Percentiles rank a stretch among this genome's conserved stretches.
Conservation (phyloP, 2,113 vertebrate genomes). For the Amblyopsis rosae region DNA sequence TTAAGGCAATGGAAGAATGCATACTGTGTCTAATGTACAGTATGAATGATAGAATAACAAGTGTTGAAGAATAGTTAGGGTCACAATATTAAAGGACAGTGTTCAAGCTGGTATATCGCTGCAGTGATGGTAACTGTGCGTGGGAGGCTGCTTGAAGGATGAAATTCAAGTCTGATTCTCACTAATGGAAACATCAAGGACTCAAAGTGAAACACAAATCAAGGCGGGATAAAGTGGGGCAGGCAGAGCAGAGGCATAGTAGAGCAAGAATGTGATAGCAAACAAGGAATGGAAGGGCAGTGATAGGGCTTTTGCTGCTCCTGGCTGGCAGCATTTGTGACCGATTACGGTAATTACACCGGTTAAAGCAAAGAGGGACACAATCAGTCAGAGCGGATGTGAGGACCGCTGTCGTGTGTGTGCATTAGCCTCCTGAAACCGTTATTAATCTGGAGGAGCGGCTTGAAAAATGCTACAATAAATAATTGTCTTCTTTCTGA, state of each 20-base stretch:
- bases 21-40: too few relatives aligned
- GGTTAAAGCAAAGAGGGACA: conserved; percentile 23
- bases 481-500: conserved; percentile 40
- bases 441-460: conserved; percentile 50
- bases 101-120: conserved; percentile 25
- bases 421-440: conserved; percentile 56
- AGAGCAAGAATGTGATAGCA: conserved; percentile 1
- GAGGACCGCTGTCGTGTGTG: conserved; percentile 25
- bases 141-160: conserved; percentile 18
- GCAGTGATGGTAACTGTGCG: conserved; percentile 25
- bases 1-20: neutral
- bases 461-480: conserved; percentile 47
- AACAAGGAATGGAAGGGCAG: conserved; percentile 8
- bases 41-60: neutral
- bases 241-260: neutral
- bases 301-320: conserved; percentile 38
- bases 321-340: conserved; percentile 38
- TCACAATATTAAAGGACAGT: conserved; percentile 23
- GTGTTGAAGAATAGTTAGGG: conserved; percentile 39
- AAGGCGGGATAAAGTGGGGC: conserved; percentile 13
- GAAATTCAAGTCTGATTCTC: conserved; percentile 8
- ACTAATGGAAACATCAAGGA: conserved; percentile 52
- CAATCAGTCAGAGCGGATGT: conserved; percentile 17
- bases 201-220: conserved; percentile 54
- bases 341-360: conserved; percentile 52